A percentile compares a stretch with the other conserved stretches of the same genome.
Conservation (phyloP, 2,888 invertebrate genomes). For the Machimus rusticus region DNA sequence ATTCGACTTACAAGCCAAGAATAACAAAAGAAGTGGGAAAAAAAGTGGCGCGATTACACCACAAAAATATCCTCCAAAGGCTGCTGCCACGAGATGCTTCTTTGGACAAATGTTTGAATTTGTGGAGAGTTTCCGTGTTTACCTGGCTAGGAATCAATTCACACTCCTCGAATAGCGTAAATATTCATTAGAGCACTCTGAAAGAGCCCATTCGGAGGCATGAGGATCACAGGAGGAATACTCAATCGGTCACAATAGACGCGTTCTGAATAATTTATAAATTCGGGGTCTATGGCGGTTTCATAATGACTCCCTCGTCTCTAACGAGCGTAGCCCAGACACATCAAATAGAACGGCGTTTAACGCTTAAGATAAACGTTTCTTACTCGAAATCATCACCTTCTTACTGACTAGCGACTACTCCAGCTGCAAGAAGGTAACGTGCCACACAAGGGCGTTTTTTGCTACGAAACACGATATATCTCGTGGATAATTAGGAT, state of each 20-base stretch:
- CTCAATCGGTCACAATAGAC: conserved; percentile 1
- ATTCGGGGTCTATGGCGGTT: background rate
- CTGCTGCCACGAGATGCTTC: background rate
- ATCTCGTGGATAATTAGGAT: conserved; percentile 25
- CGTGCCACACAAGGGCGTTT: background rate
- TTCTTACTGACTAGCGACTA: background rate
- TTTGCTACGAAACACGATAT: conserved; percentile 3
- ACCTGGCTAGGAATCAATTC: conserved; percentile 26
- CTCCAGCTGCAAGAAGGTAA: background rate
- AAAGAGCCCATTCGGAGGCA: conserved; percentile 4
- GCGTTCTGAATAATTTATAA: conserved; percentile 28
- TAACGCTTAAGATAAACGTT: background rate
- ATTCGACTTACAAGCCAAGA: background rate
- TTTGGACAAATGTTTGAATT: background rate
- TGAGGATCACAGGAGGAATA: conserved; percentile 14
- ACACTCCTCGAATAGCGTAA: conserved; percentile 16
- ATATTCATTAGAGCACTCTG: conserved; percentile 19
- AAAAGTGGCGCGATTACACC: background rate
- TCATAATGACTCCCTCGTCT: conserved; percentile 7
- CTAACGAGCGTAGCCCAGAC: background rate
- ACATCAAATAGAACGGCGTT: background rate
- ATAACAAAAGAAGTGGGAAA: background rate
- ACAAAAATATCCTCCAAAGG: background rate
- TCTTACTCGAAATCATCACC: background rate
- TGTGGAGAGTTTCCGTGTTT: background rate